Evolutionary conservation across 2,888 invertebrate species (phyloP).

Genomic region (Choristoneura rosaceana): DNA sequence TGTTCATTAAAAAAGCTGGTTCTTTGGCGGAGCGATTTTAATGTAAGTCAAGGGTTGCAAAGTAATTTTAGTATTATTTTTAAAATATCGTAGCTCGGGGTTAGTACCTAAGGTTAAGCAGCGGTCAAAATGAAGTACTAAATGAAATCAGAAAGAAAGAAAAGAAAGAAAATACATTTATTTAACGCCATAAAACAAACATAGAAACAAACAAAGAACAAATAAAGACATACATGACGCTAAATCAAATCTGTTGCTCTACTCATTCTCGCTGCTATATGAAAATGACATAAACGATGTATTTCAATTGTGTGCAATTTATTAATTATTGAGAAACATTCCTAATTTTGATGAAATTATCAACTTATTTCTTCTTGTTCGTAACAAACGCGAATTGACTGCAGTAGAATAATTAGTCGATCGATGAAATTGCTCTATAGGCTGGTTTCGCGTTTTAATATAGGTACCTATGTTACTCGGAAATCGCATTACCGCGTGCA

Average conservation of each 20-base stretch:
- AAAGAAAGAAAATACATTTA: no score
- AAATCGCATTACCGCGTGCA: conserved; percentile 12
- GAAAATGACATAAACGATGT: conserved; percentile 19
- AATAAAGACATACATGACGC: no score
- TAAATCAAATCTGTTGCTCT: conserved; percentile 6
- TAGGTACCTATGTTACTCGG: background rate
- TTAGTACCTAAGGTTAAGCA: background rate
- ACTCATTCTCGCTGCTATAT: conserved; percentile 8
- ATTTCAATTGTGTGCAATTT: conserved; percentile 22
- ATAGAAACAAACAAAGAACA: no score
- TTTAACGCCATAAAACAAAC: no score
- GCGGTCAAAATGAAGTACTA: background rate
- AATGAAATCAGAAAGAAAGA: no score
- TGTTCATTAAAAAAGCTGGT: conserved; percentile 37
- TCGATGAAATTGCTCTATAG: conserved; percentile 35
- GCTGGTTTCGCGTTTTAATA: conserved; percentile 1
- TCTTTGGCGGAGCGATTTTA: conserved; percentile 26
- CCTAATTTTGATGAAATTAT: background rate
- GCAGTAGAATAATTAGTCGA: conserved; percentile 32
- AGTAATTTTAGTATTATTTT: background rate
- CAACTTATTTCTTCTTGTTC: conserved; percentile 1
- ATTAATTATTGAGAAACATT: background rate
- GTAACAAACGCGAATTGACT: conserved; percentile 35
- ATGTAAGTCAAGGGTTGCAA: conserved; percentile 33
- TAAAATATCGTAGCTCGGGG: background rate